These are phyloP conservation scores for Holocentrus rufus DNA, from an alignment of 2,797 vertebrate genomes.

Conservation along the genomic window DNA sequence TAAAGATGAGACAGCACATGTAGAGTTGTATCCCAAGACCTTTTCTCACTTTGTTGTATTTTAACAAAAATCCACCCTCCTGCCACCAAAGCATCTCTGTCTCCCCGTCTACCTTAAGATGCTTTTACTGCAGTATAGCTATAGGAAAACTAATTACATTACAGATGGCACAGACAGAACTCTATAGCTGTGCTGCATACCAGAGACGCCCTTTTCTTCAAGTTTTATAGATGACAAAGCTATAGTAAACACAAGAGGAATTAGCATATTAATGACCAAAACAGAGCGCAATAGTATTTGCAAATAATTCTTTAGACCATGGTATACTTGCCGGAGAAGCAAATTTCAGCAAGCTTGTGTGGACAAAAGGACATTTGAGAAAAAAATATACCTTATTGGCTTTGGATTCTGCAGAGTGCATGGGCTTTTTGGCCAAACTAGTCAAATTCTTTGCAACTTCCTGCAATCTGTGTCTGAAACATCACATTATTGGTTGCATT, in stretches of 20 bases:
- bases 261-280: neutral
- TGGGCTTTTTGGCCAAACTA: no score
- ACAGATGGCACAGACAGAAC: neutral
- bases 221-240: neutral
- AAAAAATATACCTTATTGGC: neutral
- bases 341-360: neutral
- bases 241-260: neutral
- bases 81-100: neutral
- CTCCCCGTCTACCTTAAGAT: neutral
- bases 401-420: no score
- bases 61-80: slow-evolving; percentile 1
- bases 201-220: neutral
- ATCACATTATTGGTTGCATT: no score
- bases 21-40: neutral
- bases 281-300: neutral
- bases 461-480: no score
- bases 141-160: neutral
- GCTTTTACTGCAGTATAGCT: neutral
- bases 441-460: no score
- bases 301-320: slow-evolving; percentile 8
- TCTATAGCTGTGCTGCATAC: neutral
- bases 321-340: neutral
- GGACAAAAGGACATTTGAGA: neutral
- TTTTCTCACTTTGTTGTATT: slow-evolving; percentile 8
- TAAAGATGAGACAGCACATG: slow-evolving; percentile 1